These are phyloP conservation scores for Trichonephila inaurata DNA, from an alignment of 1,140 invertebrate species.

Conservation along the genomic window DNA sequence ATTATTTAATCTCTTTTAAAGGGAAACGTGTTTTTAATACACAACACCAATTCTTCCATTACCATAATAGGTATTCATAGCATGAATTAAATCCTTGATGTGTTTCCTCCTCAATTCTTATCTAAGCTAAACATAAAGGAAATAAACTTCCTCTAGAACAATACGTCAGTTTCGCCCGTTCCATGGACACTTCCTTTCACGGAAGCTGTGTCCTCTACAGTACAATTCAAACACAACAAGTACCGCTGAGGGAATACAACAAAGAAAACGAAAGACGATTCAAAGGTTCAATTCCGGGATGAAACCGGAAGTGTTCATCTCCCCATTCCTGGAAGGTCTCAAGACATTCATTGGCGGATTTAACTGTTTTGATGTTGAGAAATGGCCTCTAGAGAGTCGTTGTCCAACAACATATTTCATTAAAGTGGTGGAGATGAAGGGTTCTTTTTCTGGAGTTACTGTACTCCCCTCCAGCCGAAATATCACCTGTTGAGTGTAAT, in stretches of 20 bases:
- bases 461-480: not conserved
- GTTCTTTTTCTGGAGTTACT: not conserved
- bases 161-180: not conserved
- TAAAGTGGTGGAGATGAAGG: not conserved
- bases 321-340: not conserved
- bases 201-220: not conserved
- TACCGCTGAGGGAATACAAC: not conserved
- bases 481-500: not conserved
- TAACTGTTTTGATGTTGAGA: not conserved
- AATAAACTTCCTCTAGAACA: not conserved
- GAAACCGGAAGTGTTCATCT: slow-evolving; percentile 8
- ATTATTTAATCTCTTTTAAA: no score
- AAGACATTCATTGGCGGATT: not conserved
- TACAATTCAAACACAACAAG: not conserved
- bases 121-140: not conserved
- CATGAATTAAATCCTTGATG: not conserved
- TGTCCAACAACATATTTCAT: slow-evolving; percentile 11
- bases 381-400: not conserved
- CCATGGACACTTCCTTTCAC: not conserved
- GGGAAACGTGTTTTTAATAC: no score
- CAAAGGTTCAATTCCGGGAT: not conserved
- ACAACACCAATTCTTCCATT: no score
- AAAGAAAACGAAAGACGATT: not conserved
- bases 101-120: not conserved
- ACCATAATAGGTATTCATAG: no score